These are phyloP conservation scores for Carposina sasakii DNA, from an alignment of 1,140 invertebrate genomes.

Conservation along the genomic window DNA sequence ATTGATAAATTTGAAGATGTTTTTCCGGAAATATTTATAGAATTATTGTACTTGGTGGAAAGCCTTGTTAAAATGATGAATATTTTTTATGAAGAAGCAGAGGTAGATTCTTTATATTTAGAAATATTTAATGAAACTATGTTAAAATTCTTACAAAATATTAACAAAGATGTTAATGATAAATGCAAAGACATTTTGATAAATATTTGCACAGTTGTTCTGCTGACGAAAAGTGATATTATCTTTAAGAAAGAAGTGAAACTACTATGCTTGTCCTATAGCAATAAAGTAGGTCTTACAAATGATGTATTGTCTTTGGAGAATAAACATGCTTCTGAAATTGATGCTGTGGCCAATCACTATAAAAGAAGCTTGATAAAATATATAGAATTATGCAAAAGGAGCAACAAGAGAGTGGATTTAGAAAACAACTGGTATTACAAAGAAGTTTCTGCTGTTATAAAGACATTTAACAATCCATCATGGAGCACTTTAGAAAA, in stretches of 20 bases:
- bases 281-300: conserved; percentile 33
- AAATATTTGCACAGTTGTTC: conserved; percentile 37
- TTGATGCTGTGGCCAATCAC: conserved; percentile 40
- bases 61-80: conserved; percentile 33
- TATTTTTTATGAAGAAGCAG: conserved; percentile 44
- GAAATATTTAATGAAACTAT: conserved; percentile 36
- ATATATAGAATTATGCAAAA: conserved; percentile 18
- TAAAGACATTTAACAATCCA: conserved; percentile 28
- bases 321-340: conserved; percentile 38
- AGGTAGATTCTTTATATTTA: conserved; percentile 32
- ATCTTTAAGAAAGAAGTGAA: conserved; percentile 43
- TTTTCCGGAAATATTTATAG: conserved; percentile 33
- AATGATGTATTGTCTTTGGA: conserved; percentile 36
- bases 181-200: conserved; percentile 29
- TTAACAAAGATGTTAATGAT: conserved; percentile 18
- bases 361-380: conserved; percentile 36
- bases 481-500: conserved; percentile 23
- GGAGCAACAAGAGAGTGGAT: conserved; percentile 11
- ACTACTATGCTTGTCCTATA: conserved; percentile 41
- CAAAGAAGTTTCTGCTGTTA: conserved; percentile 34
- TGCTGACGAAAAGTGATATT: conserved; percentile 28
- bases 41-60: conserved; percentile 38
- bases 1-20: conserved; percentile 30
- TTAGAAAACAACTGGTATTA: conserved; percentile 39
- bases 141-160: conserved; percentile 31